Evolutionary conservation across 1,140 invertebrate genomes (phyloP).

Genomic region (Oncopeltus fasciatus): DNA sequence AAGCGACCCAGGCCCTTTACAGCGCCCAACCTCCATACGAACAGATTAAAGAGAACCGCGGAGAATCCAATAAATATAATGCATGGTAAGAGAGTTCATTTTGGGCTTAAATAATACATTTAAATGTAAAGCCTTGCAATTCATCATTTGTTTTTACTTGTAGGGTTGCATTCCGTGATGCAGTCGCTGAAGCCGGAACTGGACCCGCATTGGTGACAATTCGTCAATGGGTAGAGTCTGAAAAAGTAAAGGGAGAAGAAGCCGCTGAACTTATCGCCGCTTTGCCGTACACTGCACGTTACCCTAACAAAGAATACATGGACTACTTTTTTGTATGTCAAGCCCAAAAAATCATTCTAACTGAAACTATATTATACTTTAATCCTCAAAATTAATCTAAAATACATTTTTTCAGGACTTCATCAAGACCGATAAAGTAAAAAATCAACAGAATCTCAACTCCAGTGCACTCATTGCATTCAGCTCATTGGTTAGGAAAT

Average conservation of each 20-base stretch:
- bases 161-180: constrained; percentile 42
- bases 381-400: background rate
- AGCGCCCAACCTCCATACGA: constrained; percentile 12
- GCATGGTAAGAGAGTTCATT: too few species aligned
- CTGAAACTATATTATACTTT: constrained; percentile 30
- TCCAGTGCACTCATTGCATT: constrained; percentile 38
- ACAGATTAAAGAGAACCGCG: background rate
- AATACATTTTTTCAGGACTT: constrained; percentile 28
- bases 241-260: constrained; percentile 36
- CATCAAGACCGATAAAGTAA: constrained; percentile 33
- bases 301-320: constrained; percentile 46
- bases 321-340: constrained; percentile 38
- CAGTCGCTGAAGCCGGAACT: constrained; percentile 46
- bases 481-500: constrained; percentile 37
- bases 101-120: too few species aligned
- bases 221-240: constrained; percentile 38
- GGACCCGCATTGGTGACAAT: constrained; percentile 44
- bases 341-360: constrained; percentile 15
- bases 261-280: constrained; percentile 37
- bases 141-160: background rate
- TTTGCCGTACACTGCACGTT: constrained; percentile 35
- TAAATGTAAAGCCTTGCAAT: too few species aligned
- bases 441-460: constrained; percentile 33
- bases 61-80: background rate
- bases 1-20: constrained; percentile 33